Evolutionary conservation across 2,888 invertebrate genomes (phyloP).

Genomic region (Lasioglossum figueresi): DNA sequence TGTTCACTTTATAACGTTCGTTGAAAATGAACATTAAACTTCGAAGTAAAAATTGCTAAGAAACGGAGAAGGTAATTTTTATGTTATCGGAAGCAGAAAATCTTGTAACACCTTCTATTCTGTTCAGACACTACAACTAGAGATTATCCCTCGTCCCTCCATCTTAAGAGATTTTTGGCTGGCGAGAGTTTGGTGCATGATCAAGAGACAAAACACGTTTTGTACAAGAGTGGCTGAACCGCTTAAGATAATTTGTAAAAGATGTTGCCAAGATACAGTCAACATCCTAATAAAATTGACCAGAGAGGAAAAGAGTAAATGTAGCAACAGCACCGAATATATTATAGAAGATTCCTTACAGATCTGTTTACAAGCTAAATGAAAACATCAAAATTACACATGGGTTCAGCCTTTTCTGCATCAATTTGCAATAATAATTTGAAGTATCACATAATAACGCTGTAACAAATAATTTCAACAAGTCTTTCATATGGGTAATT

Average conservation of each 20-base stretch:
- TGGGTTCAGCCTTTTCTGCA: too few relatives aligned
- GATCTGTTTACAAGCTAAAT: too few relatives aligned
- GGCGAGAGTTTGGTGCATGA: not conserved
- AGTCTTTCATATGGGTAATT: too few relatives aligned
- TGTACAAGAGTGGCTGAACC: not conserved
- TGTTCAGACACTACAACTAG: not conserved
- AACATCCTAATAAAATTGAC: not conserved
- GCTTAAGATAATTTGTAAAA: not conserved
- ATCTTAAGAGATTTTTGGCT: not conserved
- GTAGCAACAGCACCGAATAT: too few relatives aligned
- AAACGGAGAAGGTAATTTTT: not conserved
- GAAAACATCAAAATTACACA: too few relatives aligned
- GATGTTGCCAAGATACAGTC: not conserved
- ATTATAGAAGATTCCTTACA: too few relatives aligned
- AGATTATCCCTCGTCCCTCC: not conserved
- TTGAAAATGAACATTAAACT: not conserved
- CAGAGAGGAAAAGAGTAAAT: too few relatives aligned
- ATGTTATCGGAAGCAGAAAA: not conserved
- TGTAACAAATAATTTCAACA: too few relatives aligned
- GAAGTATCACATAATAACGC: too few relatives aligned
- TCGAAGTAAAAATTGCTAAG: not conserved
- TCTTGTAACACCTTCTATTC: not conserved
- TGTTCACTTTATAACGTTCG: not conserved
- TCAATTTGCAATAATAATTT: too few relatives aligned
- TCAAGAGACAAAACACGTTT: constrained; percentile 6